Base-by-base conservation (phyloP, 2,888 invertebrate species). In the Prenolepis imparis region DNA sequence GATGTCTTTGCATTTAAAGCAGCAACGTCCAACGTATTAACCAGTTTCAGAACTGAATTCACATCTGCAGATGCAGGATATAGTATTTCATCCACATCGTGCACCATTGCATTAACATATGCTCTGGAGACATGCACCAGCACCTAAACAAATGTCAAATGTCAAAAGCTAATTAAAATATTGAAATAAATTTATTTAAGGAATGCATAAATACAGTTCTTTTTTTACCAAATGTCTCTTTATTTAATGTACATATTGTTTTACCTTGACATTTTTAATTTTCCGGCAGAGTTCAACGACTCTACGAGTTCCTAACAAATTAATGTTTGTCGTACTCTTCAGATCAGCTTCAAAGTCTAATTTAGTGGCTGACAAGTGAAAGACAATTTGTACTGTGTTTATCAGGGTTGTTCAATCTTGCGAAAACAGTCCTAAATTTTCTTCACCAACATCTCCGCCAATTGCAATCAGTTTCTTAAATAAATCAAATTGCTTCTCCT, bases 341-440 rank as follows among this genome's bases (percentile, higher is more conserved):
- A 99, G 95, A 63, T 97, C 97, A 87, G 98, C 98, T 90, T 98
- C 97, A 94, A 99, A 99, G 95, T 98, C 98, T 87, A 99, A 95
- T 0, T 99, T 98, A 8, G 99, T 99, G 0, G 99, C 99, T 0
- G 98, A n/a, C n/a, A n/a, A 98, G 94, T 99, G 99, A 91, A 99
- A 97, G 3, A 99, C 98, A 75, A 99, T 96, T 90, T 98, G 96
- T 0, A 98, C 97, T 92, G 98, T 97, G 5, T 97, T 96, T 0
- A 96, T 95, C n/a, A 99, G 93, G 0, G 95, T 94, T 81, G 95
- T 94, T 57, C 97, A 96, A 92, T 98, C 97, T 12, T 95, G 95
- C 0, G 95, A 89, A 0, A 96, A 97, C 9, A 98, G 95, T 0
- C 98, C 98, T 15, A 98, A 95, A 91, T 96, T 95, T 0, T 97